A percentile compares a stretch with the other conserved stretches of the same genome.
Conservation (phyloP, 2,888 invertebrate genomes). For the Idaea dimidiata region DNA sequence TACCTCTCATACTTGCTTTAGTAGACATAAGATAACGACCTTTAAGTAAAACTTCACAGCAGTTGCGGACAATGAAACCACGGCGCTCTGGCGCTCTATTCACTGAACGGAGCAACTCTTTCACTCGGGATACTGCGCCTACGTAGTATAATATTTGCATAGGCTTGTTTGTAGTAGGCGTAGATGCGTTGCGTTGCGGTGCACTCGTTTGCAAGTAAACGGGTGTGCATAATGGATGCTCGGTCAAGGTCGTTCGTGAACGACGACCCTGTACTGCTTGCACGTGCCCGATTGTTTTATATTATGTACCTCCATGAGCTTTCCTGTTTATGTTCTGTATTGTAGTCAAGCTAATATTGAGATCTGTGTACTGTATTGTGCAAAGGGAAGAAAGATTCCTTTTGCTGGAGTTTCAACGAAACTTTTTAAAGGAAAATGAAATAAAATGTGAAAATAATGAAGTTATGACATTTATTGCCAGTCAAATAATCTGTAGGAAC, state of each 20-base stretch:
- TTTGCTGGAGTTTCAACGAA: no score
- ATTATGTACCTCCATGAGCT: constrained; percentile 20
- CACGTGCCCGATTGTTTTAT: constrained; percentile 71
- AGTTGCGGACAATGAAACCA: neutral
- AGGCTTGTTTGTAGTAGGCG: constrained; percentile 40
- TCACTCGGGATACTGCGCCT: constrained; percentile 31
- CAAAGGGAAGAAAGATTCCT: neutral
- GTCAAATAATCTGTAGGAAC: no score
- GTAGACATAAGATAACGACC: no score
- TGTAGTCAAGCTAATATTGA: neutral
- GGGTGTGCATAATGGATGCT: constrained; percentile 75
- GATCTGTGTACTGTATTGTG: neutral
- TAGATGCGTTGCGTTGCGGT: constrained; percentile 58
- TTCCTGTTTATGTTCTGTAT: constrained; percentile 14
- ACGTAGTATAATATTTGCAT: constrained; percentile 35
- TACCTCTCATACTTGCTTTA: no score
- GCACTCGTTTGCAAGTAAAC: constrained; percentile 76
- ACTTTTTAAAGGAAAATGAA: no score
- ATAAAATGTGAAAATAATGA: no score
- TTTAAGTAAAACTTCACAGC: no score
- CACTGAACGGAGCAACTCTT: constrained; percentile 31
- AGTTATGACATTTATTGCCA: no score
- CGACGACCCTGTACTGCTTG: constrained; percentile 55
- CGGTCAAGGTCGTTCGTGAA: constrained; percentile 71
- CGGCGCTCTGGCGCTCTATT: neutral